Conservation (phyloP, 2,113 vertebrate genomes). For the Podiceps cristatus region DNA sequence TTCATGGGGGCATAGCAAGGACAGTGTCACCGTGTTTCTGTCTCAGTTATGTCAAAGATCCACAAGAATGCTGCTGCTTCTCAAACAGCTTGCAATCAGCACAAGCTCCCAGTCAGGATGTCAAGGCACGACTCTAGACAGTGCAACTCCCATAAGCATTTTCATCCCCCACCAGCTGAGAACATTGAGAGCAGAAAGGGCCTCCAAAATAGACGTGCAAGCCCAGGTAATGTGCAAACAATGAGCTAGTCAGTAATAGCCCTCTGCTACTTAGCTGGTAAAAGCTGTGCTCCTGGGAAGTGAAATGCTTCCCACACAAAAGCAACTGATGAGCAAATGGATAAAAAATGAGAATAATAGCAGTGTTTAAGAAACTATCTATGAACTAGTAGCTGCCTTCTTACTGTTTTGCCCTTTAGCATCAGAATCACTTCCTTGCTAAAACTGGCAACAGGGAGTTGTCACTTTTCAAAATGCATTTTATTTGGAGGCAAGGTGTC, state of each 20-base stretch:
- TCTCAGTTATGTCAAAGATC: not conserved
- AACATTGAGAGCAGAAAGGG: not conserved
- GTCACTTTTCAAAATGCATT: not conserved
- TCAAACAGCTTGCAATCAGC: not conserved
- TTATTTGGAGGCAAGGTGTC: not conserved
- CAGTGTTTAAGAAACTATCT: not conserved
- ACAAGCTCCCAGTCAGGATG: accelerated
- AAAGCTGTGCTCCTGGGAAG: not conserved
- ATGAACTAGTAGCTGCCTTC: not conserved
- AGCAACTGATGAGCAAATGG: not conserved
- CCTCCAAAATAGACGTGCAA: not conserved
- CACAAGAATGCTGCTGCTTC: not conserved
- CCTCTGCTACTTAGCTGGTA: not conserved
- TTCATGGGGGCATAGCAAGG: not conserved
- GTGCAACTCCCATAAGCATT: not conserved
- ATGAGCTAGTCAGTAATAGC: not conserved
- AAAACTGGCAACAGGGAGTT: not conserved
- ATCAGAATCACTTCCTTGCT: not conserved
- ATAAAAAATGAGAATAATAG: not conserved
- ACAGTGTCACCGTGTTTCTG: not conserved
- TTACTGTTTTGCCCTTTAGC: not conserved
- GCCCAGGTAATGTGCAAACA: not conserved
- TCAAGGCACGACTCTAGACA: not conserved
- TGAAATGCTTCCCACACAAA: not conserved
- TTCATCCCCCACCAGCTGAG: not conserved